Percentiles rank a stretch among this genome's conserved stretches.
Conservation (phyloP, 2,888 invertebrate species). For the Amaurobius ferox region DNA sequence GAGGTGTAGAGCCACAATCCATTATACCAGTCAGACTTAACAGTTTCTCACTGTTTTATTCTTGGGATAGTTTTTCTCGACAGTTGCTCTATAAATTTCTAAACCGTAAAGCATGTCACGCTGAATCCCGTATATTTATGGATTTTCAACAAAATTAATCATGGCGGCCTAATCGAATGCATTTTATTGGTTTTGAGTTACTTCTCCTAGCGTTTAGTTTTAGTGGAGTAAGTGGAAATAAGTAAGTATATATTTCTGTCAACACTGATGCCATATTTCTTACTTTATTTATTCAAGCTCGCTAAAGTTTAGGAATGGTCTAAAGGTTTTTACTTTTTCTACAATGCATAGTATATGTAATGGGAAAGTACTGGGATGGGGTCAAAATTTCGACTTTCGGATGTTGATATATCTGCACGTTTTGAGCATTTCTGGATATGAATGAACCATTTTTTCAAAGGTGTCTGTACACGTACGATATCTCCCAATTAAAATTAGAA, state of each 20-base stretch:
- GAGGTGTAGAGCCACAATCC: neutral
- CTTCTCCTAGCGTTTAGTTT: neutral
- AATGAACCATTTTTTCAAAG: no score
- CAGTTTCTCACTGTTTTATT: neutral
- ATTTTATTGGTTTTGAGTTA: neutral
- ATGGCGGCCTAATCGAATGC: neutral
- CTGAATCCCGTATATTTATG: neutral
- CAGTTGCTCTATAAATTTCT: neutral
- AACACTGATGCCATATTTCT: no score
- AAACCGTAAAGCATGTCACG: neutral
- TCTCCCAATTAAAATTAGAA: no score
- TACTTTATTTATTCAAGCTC: no score
- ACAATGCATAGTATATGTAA: no score
- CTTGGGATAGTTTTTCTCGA: neutral
- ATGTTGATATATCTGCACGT: no score
- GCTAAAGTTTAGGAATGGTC: no score
- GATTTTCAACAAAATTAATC: conserved; percentile 2
- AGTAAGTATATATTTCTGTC: neutral
- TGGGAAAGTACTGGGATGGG: no score
- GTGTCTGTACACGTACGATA: no score
- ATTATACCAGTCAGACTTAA: neutral
- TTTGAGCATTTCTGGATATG: no score
- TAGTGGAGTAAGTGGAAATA: neutral
- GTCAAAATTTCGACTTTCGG: no score
- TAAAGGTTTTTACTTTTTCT: no score